Conservation (phyloP, 2,888 invertebrate genomes). For the Anarsia innoxiella region DNA sequence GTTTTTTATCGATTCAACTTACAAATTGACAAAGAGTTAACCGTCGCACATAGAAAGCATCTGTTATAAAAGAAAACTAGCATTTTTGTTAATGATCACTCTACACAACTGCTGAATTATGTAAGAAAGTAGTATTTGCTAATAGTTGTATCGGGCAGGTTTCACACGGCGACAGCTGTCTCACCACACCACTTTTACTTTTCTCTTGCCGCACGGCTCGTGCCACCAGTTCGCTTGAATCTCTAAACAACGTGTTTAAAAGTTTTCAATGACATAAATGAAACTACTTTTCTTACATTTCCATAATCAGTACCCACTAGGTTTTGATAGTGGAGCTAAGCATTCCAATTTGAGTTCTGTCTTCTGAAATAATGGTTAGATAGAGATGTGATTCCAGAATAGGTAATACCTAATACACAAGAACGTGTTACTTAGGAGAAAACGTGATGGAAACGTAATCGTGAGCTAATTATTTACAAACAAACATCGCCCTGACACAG, state of each 20-base stretch:
- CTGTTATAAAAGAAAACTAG: slow-evolving; percentile 19
- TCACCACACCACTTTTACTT: slow-evolving; percentile 64
- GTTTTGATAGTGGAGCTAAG: no score
- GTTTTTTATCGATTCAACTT: slow-evolving; percentile 22
- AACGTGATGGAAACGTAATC: slow-evolving; percentile 37
- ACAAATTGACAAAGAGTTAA: slow-evolving; percentile 45
- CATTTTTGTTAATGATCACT: slow-evolving; percentile 27
- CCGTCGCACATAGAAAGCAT: slow-evolving; percentile 25
- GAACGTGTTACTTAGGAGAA: background rate
- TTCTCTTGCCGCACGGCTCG: slow-evolving; percentile 49
- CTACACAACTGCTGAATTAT: slow-evolving; percentile 23
- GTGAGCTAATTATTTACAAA: slow-evolving; percentile 56
- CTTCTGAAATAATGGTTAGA: no score
- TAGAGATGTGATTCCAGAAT: no score
- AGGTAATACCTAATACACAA: background rate
- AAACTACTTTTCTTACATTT: no score
- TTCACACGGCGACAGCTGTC: slow-evolving; percentile 36
- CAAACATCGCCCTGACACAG: slow-evolving; percentile 63
- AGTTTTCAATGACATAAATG: no score
- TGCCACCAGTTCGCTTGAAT: slow-evolving; percentile 20
- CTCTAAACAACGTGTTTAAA: slow-evolving; percentile 1
- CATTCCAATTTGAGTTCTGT: background rate
- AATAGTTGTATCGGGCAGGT: slow-evolving; percentile 19
- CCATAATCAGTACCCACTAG: no score
- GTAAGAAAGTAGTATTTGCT: slow-evolving; percentile 26